Conservation (phyloP, 1,140 invertebrate genomes). For the Hormaphis cornu region DNA sequence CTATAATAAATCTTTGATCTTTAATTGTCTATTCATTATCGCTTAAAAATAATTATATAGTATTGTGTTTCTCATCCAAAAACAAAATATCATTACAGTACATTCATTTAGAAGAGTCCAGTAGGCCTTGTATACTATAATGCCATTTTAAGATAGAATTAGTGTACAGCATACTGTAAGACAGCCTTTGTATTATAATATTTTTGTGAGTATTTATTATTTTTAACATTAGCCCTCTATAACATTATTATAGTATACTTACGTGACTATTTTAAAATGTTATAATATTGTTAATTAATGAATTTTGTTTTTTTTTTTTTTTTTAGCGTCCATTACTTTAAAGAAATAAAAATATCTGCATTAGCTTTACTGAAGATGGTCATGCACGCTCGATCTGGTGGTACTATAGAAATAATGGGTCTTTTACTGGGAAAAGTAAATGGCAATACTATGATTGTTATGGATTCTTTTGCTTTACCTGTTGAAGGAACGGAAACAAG, state of each 20-base stretch:
- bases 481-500: constrained; percentile 98
- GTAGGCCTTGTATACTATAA: no score
- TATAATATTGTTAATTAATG: neutral
- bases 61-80: no score
- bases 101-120: no score
- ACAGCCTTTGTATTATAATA: no score
- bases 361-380: constrained; percentile 98
- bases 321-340: constrained; percentile 92
- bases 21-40: no score
- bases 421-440: constrained; percentile 85
- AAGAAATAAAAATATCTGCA: constrained; percentile 97
- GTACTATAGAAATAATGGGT: constrained; percentile 98
- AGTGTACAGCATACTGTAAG: no score
- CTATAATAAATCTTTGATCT: no score
- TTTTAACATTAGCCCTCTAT: no score
- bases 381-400: constrained; percentile 96
- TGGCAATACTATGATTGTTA: constrained; percentile 86
- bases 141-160: no score
- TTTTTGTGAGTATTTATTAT: no score
- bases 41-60: no score
- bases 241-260: neutral
- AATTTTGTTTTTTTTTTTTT: constrained; percentile 36
- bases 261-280: neutral
- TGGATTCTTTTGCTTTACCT: constrained; percentile 92
- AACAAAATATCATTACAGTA: no score